Evolutionary conservation across 2,113 vertebrate genomes (phyloP).

Genomic region (Eurypyga helias): DNA sequence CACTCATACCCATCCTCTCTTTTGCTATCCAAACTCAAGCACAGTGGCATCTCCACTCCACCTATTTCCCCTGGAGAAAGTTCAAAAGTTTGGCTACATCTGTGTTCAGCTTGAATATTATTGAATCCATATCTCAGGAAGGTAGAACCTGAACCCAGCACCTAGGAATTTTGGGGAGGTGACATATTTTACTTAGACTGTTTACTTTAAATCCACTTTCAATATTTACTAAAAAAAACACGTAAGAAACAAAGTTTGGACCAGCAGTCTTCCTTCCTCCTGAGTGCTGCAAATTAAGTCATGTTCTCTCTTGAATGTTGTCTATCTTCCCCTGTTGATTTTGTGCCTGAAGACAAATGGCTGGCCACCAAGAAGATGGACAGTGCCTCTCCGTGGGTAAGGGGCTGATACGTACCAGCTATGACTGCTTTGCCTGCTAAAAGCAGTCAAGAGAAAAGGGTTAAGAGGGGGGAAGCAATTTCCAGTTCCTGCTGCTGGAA

Average conservation of each 20-base stretch:
- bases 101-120: not conserved
- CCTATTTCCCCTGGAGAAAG: not conserved
- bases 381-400: not conserved
- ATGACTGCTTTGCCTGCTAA: not conserved
- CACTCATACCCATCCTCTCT: not conserved
- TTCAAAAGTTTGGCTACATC: not conserved
- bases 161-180: not conserved
- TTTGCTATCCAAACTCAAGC: not conserved
- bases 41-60: not conserved
- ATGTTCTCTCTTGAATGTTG: not conserved
- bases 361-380: not conserved
- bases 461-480: not conserved
- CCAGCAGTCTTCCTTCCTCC: not conserved
- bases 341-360: not conserved
- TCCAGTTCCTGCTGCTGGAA: not conserved
- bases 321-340: not conserved
- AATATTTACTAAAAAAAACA: not conserved
- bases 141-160: not conserved
- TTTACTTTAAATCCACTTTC: not conserved
- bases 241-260: not conserved
- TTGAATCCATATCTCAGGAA: not conserved
- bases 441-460: not conserved
- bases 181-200: not conserved
- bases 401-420: not conserved
- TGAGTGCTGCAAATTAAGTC: not conserved